Evolutionary conservation across 2,113 vertebrate species (phyloP).

Genomic region (Hypanus sabinus): DNA sequence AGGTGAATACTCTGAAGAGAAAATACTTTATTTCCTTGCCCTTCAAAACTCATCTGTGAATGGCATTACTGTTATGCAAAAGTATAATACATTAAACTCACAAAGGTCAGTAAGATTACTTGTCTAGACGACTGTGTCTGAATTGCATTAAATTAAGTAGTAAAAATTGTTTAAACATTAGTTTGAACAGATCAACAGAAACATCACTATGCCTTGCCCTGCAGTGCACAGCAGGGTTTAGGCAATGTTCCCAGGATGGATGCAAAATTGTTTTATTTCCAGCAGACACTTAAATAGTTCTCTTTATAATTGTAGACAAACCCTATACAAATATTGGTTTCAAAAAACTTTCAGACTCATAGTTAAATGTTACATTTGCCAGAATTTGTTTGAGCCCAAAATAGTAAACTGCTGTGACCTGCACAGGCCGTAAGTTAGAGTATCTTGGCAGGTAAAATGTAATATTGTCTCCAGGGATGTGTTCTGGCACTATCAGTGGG

Average conservation of each 20-base stretch:
- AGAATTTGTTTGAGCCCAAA: neutral
- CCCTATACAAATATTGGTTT: constrained; percentile 7
- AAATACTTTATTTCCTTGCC: neutral
- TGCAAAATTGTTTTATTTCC: neutral
- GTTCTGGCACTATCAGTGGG: neutral
- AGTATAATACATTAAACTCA: neutral
- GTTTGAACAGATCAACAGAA: neutral
- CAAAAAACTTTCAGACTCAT: neutral
- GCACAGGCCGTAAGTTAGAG: neutral
- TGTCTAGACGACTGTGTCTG: neutral
- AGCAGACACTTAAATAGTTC: neutral
- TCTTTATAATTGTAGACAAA: constrained; percentile 11
- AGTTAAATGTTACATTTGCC: neutral
- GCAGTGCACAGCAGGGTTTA: neutral
- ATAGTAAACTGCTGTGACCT: neutral
- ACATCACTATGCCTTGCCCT: neutral
- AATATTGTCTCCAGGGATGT: neutral
- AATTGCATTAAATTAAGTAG: neutral
- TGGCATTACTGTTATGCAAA: neutral
- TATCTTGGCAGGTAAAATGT: constrained; percentile 2
- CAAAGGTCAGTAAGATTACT: neutral
- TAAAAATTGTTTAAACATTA: neutral
- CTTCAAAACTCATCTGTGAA: neutral
- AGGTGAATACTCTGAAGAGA: neutral
- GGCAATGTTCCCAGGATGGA: neutral